Evolutionary conservation across 2,797 vertebrate genomes (phyloP), one percentile per base, ranked within the genome.

Genomic region (Hirundo rustica): DNA sequence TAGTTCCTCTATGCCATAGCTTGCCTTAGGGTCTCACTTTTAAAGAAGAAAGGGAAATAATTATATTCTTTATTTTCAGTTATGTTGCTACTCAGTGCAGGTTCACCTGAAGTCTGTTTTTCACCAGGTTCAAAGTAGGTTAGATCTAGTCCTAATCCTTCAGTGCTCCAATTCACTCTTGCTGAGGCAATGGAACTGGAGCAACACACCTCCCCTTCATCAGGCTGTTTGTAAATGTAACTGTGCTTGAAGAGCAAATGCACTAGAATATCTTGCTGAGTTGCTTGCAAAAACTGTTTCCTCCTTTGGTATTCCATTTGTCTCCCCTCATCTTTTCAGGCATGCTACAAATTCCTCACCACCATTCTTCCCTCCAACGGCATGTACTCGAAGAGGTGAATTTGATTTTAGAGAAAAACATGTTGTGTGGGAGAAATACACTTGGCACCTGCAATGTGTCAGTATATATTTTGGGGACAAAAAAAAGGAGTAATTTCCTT

Each of bases 101-200:
- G 27, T n/a, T 92, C 61, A 85, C 23, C 32, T 93, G 32, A 73
- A 74, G 25, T 19, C 48, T 60, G 23, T 5, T 84, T 92, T 78
- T 82, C 26, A 45, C 9, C 36, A 45, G 29, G 13, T 54, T 83
- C 40, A 34, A 64, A 64, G 51, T 13, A 6, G 16, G 3, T 67
- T 48, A 51, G 38, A 18, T 54, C 16, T 53, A 32, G 13, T 82
- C 38, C 51, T 85, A 68, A 61, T 44, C n/a, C 42, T 84, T 84
- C 72, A 50, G 16, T 1, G 0, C 45, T 73, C 15, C 29, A 51
- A 10, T 44, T 50, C 0, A 0, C 9, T 54, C 34, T 77, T 4
- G 0, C 42, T 65, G 42, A 61, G 36, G 19, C 47, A 50, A 20
- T 64, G 48, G 47, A 88, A 61, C 15, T 36, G 32, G 30, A 71